Conservation (phyloP, 2,797 vertebrate species). For the Darevskia nairensis region DNA sequence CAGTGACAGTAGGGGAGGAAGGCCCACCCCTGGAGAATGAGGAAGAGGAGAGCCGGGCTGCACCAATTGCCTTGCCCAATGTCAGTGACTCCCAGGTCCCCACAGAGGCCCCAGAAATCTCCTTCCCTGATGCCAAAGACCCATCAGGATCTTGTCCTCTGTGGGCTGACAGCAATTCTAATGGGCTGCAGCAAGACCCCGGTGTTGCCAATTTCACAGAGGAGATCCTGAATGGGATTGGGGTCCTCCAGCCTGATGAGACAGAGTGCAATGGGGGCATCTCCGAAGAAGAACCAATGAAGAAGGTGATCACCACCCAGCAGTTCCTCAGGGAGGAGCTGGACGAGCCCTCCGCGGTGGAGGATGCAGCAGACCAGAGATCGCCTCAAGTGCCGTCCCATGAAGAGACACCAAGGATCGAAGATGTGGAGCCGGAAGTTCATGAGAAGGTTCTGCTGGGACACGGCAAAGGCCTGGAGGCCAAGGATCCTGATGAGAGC, state of each 20-base stretch:
- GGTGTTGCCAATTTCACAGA: constrained; percentile 34
- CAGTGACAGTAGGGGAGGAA: accelerated
- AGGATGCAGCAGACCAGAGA: not conserved
- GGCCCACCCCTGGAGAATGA: not conserved
- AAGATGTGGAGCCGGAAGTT: not conserved
- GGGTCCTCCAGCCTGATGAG: accelerated
- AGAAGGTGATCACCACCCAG: not conserved
- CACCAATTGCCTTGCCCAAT: accelerated
- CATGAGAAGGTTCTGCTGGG: not conserved
- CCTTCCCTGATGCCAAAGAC: not conserved
- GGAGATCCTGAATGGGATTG: constrained; percentile 25
- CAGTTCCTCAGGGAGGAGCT: not conserved
- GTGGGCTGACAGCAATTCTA: accelerated
- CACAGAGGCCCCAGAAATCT: not conserved
- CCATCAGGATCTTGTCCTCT: not conserved
- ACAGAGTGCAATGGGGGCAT: not conserved
- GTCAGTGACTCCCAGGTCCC: not conserved
- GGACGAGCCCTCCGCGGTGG: not conserved
- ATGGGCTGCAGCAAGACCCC: constrained; percentile 44
- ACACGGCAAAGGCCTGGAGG: not conserved
- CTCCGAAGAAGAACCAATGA: not conserved
- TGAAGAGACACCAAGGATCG: not conserved
- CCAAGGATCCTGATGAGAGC: not conserved
- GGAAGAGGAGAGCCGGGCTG: accelerated
- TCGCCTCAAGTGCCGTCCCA: not conserved